Evolutionary conservation across 2,113 vertebrate genomes (phyloP), one percentile per base, ranked within the genome.

Genomic region (Spea bombifrons): DNA sequence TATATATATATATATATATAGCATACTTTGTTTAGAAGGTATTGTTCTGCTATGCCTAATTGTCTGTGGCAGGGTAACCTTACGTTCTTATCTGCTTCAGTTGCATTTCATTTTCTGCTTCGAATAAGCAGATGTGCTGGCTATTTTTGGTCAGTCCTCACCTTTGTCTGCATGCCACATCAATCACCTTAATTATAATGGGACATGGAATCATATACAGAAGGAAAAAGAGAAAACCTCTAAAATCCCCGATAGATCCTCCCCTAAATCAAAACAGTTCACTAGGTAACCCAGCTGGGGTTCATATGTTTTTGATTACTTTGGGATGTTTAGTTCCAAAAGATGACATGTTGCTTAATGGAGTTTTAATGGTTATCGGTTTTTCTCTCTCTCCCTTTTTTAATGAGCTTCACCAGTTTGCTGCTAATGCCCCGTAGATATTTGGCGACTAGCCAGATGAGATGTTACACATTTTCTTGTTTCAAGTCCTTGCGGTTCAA

Each of bases 241-340:
- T 91, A 92, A 96, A 91, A 94, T 95, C 92, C 93, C 93, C 96
- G 96, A 99, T 97, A 94, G 93, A 98, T 97, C 96, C 91, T 92
- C 92, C 90, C 93, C 92, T 96, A 95, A 93, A 98, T 94, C 87
- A 94, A 95, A 97, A 95, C 94, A 94, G 95, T 98, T 96, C 94
- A 92, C 95, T 71, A 94, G 95, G 93, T 94, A 93, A 94, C 95
- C 95, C 96, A 98, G 96, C 96, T 98, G 95, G 96, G 94, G 94
- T 95, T 97, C 96, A 96, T 98, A 96, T 99, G 97, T 92, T 97
- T 97, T 97, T 97, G 97, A 98, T 99, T 98, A 99, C 96, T 96
- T 93, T 94, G 94, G 92, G 91, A 94, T 95, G 96, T 98, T 99
- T 97, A 98, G 96, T 95, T 97, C 95, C 95, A 96, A 94, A 94